Percentiles rank a stretch among this genome's conserved stretches.
phyloP scores from a whole-genome alignment of 2,797 vertebrate species.

The Trachurus trachurus region DNA sequence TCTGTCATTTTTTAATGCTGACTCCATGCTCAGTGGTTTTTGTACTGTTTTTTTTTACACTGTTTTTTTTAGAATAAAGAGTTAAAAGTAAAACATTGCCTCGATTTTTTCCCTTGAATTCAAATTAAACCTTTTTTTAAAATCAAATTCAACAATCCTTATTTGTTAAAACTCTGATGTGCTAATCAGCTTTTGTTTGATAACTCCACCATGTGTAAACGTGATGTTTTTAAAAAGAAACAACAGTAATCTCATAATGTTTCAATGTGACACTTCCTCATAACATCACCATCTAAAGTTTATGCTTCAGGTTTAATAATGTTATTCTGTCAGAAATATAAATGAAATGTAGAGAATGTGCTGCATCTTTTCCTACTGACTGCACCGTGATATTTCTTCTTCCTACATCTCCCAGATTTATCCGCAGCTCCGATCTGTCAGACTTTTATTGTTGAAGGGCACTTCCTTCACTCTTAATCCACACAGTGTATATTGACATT shows the following conservation, averaged over 20 bases:
- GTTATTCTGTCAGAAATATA: background rate
- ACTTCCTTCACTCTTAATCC: constrained; percentile 43
- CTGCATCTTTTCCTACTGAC: background rate
- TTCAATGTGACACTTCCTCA: background rate
- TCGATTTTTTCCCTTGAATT: too few species aligned
- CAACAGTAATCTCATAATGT: background rate
- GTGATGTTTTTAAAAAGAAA: too few species aligned
- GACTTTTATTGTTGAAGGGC: constrained; percentile 43
- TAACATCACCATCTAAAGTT: background rate
- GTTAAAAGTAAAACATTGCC: too few species aligned
- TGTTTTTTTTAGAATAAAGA: too few species aligned
- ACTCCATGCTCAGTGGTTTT: too few species aligned
- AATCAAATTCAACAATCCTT: too few species aligned
- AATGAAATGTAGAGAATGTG: background rate
- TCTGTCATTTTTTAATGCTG: too few species aligned
- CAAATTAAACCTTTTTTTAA: too few species aligned
- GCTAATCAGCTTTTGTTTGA: too few species aligned
- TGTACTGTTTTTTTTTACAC: too few species aligned
- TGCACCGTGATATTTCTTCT: background rate
- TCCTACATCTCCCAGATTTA: constrained; percentile 29
- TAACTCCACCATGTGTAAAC: too few species aligned
- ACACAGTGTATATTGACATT: constrained; percentile 62
- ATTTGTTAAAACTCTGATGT: too few species aligned
- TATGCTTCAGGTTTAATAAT: background rate
- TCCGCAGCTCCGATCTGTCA: constrained; percentile 46